These are phyloP conservation scores for Brenthis hecate DNA, from an alignment of 2,888 invertebrate genomes.

Conservation along the genomic window DNA sequence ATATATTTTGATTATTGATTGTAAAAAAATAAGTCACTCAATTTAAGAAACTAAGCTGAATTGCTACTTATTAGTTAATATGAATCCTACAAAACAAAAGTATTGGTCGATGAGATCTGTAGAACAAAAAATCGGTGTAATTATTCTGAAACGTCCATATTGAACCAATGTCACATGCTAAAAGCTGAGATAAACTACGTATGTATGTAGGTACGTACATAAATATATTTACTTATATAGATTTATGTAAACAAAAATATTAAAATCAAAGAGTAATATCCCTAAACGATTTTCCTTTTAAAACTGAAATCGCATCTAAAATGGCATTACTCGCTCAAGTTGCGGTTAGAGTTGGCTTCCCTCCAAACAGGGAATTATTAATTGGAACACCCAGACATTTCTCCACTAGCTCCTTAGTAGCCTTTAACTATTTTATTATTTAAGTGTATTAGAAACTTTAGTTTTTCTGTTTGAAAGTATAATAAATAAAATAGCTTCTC, in stretches of 20 bases:
- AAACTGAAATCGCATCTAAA: slow-evolving; percentile 40
- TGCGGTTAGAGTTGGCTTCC: slow-evolving; percentile 45
- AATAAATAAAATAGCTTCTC: neutral
- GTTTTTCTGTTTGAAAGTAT: neutral
- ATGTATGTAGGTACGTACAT: no score
- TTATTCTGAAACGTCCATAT: no score
- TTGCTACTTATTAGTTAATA: no score
- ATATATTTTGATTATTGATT: no score
- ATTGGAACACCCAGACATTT: slow-evolving; percentile 55
- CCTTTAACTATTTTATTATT: slow-evolving; percentile 50
- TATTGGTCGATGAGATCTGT: no score
- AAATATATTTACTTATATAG: no score
- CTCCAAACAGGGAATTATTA: slow-evolving; percentile 56
- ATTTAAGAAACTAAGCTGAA: no score
- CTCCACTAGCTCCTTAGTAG: slow-evolving; percentile 45
- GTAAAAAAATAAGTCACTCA: no score
- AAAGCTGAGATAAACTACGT: no score
- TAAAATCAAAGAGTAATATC: slow-evolving; percentile 12
- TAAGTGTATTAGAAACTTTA: slow-evolving; percentile 46
- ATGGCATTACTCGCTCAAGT: slow-evolving; percentile 47
- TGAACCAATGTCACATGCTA: no score
- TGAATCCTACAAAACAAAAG: no score
- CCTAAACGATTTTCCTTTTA: slow-evolving; percentile 43
- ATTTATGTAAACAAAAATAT: slow-evolving; percentile 7
- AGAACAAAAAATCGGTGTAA: no score